Evolutionary conservation across 2,113 vertebrate genomes (phyloP).

Genomic region (Rallus limicola): DNA sequence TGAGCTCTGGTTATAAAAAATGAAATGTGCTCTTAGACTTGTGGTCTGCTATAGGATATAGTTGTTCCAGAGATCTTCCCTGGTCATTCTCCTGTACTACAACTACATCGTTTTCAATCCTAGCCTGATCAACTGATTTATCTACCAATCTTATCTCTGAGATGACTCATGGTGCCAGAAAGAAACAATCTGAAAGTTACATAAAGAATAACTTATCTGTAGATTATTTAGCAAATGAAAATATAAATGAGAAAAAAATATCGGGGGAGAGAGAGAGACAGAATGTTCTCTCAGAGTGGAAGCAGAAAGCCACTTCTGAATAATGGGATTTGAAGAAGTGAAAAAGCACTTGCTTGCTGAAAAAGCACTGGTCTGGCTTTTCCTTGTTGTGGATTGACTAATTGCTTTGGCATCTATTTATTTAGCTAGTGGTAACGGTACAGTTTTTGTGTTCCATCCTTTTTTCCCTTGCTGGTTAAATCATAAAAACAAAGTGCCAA

Average conservation of each 20-base stretch:
- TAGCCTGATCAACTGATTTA: not conserved
- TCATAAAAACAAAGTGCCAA: accelerated
- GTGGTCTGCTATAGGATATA: not conserved
- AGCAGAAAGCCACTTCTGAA: not conserved
- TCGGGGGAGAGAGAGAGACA: not conserved
- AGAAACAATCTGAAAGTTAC: not conserved
- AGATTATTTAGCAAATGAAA: not conserved
- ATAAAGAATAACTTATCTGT: not conserved
- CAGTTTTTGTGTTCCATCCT: not conserved
- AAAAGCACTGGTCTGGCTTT: not conserved
- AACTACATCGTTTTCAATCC: not conserved
- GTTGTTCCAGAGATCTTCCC: not conserved
- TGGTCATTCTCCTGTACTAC: not conserved
- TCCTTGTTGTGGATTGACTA: constrained; percentile 12
- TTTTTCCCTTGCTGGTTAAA: not conserved
- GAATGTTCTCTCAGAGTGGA: not conserved
- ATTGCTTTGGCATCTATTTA: constrained; percentile 26
- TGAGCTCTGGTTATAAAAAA: not conserved
- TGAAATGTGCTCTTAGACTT: not conserved
- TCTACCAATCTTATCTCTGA: not conserved
- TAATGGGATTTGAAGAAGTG: not conserved
- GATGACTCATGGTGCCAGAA: not conserved
- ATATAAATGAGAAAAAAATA: not conserved
- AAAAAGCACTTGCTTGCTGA: not conserved
- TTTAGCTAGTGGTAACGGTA: constrained; percentile 16